Evolutionary conservation across 2,797 vertebrate species (phyloP).

Genomic region (Esox masquinongy): DNA sequence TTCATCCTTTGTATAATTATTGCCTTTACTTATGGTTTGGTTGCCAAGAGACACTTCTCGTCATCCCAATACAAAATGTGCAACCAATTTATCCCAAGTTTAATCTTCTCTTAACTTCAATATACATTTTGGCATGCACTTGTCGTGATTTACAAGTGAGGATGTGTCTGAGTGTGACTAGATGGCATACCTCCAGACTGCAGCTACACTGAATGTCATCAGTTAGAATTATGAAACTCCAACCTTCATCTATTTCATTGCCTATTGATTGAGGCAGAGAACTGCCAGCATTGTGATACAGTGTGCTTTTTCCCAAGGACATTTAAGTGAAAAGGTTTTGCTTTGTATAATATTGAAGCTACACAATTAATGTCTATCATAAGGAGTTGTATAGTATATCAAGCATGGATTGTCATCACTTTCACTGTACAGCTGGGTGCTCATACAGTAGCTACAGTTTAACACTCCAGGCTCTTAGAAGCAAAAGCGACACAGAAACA

Average conservation of each 20-base stretch:
- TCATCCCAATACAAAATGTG: background rate
- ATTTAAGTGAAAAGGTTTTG: background rate
- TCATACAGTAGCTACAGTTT: too few relatives aligned
- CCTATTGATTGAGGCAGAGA: background rate
- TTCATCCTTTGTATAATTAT: background rate
- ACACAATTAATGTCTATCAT: background rate
- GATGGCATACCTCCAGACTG: background rate
- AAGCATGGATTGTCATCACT: too few relatives aligned
- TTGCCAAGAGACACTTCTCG: background rate
- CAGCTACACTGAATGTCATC: background rate
- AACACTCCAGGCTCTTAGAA: too few relatives aligned
- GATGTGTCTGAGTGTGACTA: background rate
- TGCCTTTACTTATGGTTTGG: background rate
- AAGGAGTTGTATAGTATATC: background rate
- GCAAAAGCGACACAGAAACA: too few relatives aligned
- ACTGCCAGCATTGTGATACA: background rate
- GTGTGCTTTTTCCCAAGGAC: background rate
- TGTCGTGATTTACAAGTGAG: background rate
- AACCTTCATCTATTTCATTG: background rate
- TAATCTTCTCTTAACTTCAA: background rate
- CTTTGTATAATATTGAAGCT: background rate
- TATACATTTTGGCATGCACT: background rate
- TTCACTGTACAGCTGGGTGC: too few relatives aligned
- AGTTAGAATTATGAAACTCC: background rate
- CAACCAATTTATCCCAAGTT: background rate